phyloP scores from a whole-genome alignment of 2,888 invertebrate genomes.

The Rhimphoctona megacephalus region DNA sequence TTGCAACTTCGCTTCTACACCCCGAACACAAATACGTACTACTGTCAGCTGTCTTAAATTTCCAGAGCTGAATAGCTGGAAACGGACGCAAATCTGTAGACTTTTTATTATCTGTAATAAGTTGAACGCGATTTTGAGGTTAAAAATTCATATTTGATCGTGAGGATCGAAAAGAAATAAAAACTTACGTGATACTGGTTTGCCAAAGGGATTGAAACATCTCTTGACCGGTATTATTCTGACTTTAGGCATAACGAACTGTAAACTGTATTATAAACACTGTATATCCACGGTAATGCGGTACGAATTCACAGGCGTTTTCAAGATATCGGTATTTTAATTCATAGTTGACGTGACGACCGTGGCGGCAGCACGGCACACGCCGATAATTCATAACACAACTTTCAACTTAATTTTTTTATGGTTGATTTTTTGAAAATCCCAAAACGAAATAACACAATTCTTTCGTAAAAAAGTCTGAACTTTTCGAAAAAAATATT shows the following conservation, averaged over 20 bases:
- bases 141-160: conserved; percentile 6
- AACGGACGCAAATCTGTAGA: conserved; percentile 15
- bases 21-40: not conserved
- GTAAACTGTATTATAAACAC: too few species aligned
- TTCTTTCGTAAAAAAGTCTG: too few species aligned
- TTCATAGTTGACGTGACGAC: not conserved
- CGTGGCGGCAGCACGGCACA: not conserved
- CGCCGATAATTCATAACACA: not conserved
- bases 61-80: conserved; percentile 1
- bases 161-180: not conserved
- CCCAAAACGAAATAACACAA: not conserved
- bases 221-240: not conserved
- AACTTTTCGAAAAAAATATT: too few species aligned
- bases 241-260: too few species aligned
- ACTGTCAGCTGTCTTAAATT: conserved; percentile 15
- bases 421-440: not conserved
- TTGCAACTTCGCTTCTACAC: not conserved
- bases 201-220: conserved; percentile 29
- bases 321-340: too few species aligned
- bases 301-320: too few species aligned
- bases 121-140: too few species aligned
- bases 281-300: too few species aligned
- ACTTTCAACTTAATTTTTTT: not conserved
- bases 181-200: conserved; percentile 23
- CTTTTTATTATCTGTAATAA: conserved; percentile 25